A percentile compares a stretch with the other conserved stretches of the same genome.
Evolutionary conservation across 2,888 invertebrate species (phyloP).

Genomic region (Amphipoea oculea): DNA sequence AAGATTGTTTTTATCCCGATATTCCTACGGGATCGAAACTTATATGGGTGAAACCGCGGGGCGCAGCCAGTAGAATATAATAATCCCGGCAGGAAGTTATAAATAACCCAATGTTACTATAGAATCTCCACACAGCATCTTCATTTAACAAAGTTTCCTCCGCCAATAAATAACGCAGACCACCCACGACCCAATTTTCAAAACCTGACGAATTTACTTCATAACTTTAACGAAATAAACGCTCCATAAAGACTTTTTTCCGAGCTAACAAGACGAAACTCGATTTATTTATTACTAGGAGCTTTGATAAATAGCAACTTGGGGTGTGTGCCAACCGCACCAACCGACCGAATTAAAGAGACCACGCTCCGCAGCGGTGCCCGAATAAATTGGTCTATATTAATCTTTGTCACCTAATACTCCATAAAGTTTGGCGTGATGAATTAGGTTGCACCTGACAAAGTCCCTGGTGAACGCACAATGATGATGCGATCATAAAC

Average conservation of each 20-base stretch:
- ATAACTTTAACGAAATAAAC: slow-evolving; percentile 62
- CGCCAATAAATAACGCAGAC: slow-evolving; percentile 46
- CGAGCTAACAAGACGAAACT: slow-evolving; percentile 63
- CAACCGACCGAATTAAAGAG: slow-evolving; percentile 67
- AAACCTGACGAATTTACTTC: slow-evolving; percentile 50
- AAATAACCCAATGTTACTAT: background rate
- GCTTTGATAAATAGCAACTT: slow-evolving; percentile 66
- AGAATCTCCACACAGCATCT: slow-evolving; percentile 19
- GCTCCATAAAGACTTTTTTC: slow-evolving; percentile 62
- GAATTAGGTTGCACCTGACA: slow-evolving; percentile 75
- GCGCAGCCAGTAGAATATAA: background rate
- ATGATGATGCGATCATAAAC: slow-evolving; percentile 40
- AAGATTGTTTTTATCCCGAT: no score
- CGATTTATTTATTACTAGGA: slow-evolving; percentile 65
- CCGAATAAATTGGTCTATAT: slow-evolving; percentile 80
- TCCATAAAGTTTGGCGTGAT: slow-evolving; percentile 81
- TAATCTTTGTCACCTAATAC: slow-evolving; percentile 85
- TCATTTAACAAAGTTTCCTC: slow-evolving; percentile 36
- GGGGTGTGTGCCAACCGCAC: slow-evolving; percentile 56
- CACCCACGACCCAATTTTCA: slow-evolving; percentile 40
- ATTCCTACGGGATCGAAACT: no score
- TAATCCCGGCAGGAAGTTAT: background rate
- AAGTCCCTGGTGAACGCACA: slow-evolving; percentile 42
- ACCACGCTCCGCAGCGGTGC: slow-evolving; percentile 62
- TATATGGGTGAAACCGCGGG: no score